Evolutionary conservation across 2,888 invertebrate species (phyloP), one percentile per base, ranked within the genome.

Genomic region (Nycteola revayana): DNA sequence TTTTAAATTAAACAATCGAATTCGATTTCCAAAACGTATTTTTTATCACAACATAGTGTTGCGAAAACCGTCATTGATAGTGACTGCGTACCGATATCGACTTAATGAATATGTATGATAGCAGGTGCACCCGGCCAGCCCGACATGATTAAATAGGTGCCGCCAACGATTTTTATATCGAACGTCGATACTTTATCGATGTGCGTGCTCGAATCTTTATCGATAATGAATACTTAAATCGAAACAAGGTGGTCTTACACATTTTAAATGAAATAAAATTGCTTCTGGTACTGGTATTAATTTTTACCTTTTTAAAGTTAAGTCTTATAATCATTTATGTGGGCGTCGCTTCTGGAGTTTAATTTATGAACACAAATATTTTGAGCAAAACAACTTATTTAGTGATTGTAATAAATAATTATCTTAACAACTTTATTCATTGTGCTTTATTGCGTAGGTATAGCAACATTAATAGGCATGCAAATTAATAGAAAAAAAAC

Each of bases 61-160:
- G 71, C 72, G 66, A 73, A 75, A 77, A 74, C 73, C 71, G 72
- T 80, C 76, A 82, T 79, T 71, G 77, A 76, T 77, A 75, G 67
- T 68, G 75, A 75, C 74, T 71, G 71, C 54, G 63, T 73, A 75
- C 65, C 68, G 79, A 80, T 78, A 75, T 58, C 68, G 55, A 55
- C 46, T 61, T 81, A 80, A 87, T 87, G 85, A 87, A 87, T 87
- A 86, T 86, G 87, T 83, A 87, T 86, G 74, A 58, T 66, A 68
- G 84, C 86, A 86, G 86, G 85, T 86, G 85, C 73, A 53, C 50
- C 41, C 30, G 47, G 47, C 44, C 56, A 42, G 44, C 43, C 49
- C 50, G 61, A 62, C 74, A 76, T 82, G 81, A 84, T 85, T 80
- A 84, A 86, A 75, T 81, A 77, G 76, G 78, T 80, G 81, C 82